phyloP scores from a whole-genome alignment of 2,113 vertebrate genomes.

The Pelodiscus sinensis region DNA sequence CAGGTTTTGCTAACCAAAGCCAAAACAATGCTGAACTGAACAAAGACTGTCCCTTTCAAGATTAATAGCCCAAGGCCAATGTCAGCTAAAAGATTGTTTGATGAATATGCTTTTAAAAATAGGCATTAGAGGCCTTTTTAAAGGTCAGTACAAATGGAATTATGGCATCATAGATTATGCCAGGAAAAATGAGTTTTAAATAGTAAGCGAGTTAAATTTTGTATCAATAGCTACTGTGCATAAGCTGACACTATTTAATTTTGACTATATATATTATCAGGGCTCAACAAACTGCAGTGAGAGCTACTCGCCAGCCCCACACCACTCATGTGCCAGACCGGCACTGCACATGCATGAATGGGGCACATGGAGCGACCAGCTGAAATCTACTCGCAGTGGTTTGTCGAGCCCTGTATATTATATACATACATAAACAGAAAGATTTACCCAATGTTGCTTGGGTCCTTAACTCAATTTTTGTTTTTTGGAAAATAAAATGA shows the following conservation, averaged over 20 bases:
- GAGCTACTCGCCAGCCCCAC: too few relatives aligned
- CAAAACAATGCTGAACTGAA: neutral
- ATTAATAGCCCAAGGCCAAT: neutral
- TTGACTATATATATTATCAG: too few relatives aligned
- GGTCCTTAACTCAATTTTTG: too few relatives aligned
- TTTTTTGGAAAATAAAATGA: too few relatives aligned
- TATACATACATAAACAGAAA: too few relatives aligned
- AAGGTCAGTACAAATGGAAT: neutral
- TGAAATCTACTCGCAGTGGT: too few relatives aligned
- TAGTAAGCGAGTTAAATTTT: neutral
- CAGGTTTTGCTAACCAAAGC: neutral
- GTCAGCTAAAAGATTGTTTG: neutral
- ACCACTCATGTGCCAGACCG: too few relatives aligned
- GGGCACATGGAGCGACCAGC: too few relatives aligned
- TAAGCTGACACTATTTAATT: neutral
- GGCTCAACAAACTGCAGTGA: too few relatives aligned
- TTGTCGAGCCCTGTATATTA: too few relatives aligned
- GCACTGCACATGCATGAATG: too few relatives aligned
- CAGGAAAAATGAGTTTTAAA: neutral
- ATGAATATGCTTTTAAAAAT: neutral
- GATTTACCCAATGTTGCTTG: too few relatives aligned
- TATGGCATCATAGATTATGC: neutral
- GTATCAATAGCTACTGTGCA: neutral
- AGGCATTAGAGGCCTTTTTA: neutral
- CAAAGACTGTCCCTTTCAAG: neutral